A percentile compares a stretch with the other conserved stretches of the same genome.
Evolutionary conservation across 2,888 invertebrate species (phyloP).

Genomic region (Petrophora chlorosata): DNA sequence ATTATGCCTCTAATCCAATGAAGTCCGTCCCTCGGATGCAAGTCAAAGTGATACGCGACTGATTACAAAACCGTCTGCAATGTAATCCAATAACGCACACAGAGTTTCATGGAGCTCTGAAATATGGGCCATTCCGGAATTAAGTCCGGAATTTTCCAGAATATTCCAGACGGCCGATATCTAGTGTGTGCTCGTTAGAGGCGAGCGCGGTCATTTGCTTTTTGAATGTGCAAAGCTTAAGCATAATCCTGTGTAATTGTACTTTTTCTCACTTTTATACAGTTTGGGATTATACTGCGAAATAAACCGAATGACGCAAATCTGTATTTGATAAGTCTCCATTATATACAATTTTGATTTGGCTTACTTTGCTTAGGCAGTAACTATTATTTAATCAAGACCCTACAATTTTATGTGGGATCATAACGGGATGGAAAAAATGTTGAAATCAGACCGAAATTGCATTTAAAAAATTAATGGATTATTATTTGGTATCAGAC

Average conservation of each 20-base stretch:
- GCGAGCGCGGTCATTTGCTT: slow-evolving; percentile 48
- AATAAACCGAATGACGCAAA: no score
- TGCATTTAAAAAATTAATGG: no score
- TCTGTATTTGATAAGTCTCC: no score
- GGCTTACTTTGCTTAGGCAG: no score
- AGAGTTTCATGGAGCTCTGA: slow-evolving; percentile 9
- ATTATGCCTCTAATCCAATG: slow-evolving; percentile 7
- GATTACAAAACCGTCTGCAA: slow-evolving; percentile 22
- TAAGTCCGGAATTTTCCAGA: slow-evolving; percentile 10
- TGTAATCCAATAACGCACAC: slow-evolving; percentile 16
- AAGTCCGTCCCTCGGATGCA: slow-evolving; percentile 4
- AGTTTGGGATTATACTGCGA: no score
- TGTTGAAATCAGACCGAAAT: no score
- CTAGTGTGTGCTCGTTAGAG: slow-evolving; percentile 44
- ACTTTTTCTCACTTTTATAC: no score
- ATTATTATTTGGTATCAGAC: no score
- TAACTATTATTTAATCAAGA: no score
- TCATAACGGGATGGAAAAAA: no score
- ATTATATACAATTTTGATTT: no score
- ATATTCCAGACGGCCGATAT: slow-evolving; percentile 4
- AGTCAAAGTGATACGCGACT: slow-evolving; percentile 22
- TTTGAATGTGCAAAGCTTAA: slow-evolving; percentile 49
- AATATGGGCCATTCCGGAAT: slow-evolving; percentile 11
- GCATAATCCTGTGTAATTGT: slow-evolving; percentile 34
- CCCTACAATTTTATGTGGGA: no score